Base-by-base conservation (phyloP, 2,888 invertebrate genomes). In the Euphydryas editha region DNA sequence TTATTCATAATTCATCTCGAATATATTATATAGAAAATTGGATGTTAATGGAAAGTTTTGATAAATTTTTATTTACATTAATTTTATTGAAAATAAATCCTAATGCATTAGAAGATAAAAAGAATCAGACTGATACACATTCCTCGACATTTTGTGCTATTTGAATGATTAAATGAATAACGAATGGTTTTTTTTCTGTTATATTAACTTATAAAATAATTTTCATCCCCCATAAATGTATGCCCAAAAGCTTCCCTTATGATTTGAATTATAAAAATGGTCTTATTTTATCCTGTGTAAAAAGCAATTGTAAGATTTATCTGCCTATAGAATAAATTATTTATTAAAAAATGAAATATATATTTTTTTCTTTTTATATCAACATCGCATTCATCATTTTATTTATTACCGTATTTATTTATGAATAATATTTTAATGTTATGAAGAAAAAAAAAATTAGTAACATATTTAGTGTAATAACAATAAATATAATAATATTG, bases 291-390 rank as follows among this genome's bases (percentile, higher is more conserved):
- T 62, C 62, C 57, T 67, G 61, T 66, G 61, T 70, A 62, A 64
- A 56, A 68, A 67, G 67, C 68, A 61, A 71, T 69, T 65, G 67
- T 66, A 65, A 71, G 64, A 71, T 71, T 73, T 67, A 72, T 70
- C 71, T 73, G 71, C 73, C 68, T 70, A 69, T 60, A 70, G 59
- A 73, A 73, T 71, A 70, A 73, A 73, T 71, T 73, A 73, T 73
- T 73, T 64, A 73, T 68, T 74, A 72, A 63, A 71, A 65, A 67
- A 39, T n/a, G 24, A 17, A 44, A 24, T n/a, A 15, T 21, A 65
- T 69, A 58, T 55, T 64, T 49, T 62, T 65, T 65, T 54, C 54
- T 59, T 70, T 54, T 30, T n/a, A 36, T 24, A 49, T 20, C 21
- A 13, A n/a, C 39, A 24, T 20, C n/a, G n/a, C n/a, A n/a, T n/a